These are phyloP conservation scores for Vireo griseus DNA, from an alignment of 2,797 vertebrate species.

Conservation along the genomic window DNA sequence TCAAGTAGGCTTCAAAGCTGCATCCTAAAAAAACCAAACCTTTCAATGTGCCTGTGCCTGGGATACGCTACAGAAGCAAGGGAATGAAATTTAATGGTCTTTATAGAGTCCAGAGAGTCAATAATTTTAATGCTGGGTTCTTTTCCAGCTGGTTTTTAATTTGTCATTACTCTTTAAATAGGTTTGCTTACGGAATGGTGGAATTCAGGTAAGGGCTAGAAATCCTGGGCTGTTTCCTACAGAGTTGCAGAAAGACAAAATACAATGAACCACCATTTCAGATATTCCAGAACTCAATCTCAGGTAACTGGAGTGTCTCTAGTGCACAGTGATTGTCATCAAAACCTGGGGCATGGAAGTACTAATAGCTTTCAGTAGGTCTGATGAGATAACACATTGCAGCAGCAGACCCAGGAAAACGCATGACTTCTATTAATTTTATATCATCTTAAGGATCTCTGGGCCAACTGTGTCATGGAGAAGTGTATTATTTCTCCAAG, in stretches of 20 bases:
- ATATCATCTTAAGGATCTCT: not conserved
- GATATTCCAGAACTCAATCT: not conserved
- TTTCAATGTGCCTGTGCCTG: not conserved
- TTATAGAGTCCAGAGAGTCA: not conserved
- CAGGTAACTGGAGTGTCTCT: not conserved
- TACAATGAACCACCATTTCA: not conserved
- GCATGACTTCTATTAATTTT: not conserved
- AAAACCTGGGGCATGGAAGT: not conserved
- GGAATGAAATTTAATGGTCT: not conserved
- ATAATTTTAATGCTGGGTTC: not conserved
- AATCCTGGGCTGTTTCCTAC: not conserved
- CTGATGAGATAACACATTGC: not conserved
- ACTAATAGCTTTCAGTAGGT: not conserved
- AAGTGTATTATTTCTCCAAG: not conserved
- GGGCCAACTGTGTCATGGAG: not conserved
- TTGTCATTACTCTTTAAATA: not conserved
- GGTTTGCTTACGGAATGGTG: not conserved
- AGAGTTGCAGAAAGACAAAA: not conserved
- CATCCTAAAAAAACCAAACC: not conserved
- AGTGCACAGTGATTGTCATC: not conserved
- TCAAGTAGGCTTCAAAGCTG: slow-evolving; percentile 5
- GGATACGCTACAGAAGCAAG: not conserved
- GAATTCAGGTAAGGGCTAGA: not conserved
- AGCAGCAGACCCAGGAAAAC: not conserved
- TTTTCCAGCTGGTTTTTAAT: not conserved